Evolutionary conservation across 2,113 vertebrate genomes (phyloP).

Genomic region (Myocastor coypus): DNA sequence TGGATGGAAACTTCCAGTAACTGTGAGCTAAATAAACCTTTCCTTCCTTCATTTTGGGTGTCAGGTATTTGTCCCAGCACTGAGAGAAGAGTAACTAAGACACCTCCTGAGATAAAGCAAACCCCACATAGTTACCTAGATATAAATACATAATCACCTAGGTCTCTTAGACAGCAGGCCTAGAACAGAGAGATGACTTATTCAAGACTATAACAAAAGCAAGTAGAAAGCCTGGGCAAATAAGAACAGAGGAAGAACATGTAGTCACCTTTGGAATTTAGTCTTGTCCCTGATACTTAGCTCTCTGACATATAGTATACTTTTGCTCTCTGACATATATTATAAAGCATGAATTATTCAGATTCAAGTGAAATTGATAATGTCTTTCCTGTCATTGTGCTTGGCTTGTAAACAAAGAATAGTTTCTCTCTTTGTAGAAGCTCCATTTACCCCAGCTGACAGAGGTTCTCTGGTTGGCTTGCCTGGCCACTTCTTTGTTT

Average conservation of each 20-base stretch:
- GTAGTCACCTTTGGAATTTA: background rate
- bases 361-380: background rate
- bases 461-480: background rate
- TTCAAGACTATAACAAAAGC: too few species aligned
- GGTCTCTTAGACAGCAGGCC: background rate
- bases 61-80: too few species aligned
- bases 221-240: background rate
- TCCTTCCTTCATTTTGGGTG: too few species aligned
- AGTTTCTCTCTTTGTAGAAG: background rate
- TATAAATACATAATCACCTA: background rate
- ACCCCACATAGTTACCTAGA: background rate
- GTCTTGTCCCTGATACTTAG: background rate
- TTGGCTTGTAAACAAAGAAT: background rate
- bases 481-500: background rate
- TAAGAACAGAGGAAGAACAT: background rate
- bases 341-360: background rate
- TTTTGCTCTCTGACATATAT: background rate
- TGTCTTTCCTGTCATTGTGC: background rate
- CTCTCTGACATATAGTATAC: background rate
- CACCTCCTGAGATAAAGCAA: background rate
- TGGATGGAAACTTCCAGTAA: too few species aligned
- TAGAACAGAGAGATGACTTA: background rate
- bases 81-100: too few species aligned
- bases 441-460: background rate
- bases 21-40: too few species aligned